Evolutionary conservation across 2,113 vertebrate genomes (phyloP).

Genomic region (Pyrgilauda ruficollis): DNA sequence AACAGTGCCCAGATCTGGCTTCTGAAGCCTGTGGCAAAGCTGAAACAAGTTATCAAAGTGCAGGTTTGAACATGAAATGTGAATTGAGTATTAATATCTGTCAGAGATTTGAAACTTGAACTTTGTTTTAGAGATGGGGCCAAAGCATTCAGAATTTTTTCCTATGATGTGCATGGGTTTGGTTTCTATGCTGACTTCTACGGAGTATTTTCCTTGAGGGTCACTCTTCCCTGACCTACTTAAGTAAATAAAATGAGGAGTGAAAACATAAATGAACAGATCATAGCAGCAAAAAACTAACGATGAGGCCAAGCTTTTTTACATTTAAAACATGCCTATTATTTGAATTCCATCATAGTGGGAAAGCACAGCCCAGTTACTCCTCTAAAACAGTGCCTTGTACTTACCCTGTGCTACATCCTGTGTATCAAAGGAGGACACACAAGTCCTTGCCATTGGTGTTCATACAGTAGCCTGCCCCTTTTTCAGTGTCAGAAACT

Average conservation of each 20-base stretch:
- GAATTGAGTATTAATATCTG: background rate
- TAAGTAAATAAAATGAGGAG: background rate
- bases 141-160: conserved; percentile 8
- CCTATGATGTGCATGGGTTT: background rate
- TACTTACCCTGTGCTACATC: background rate
- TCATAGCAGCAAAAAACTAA: background rate
- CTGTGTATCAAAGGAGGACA: background rate
- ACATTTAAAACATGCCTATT: background rate
- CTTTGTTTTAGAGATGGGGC: background rate
- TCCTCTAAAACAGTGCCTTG: background rate
- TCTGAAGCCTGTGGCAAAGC: background rate
- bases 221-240: background rate
- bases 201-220: background rate
- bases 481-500: background rate
- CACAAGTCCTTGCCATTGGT: background rate
- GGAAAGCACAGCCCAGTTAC: background rate
- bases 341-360: background rate
- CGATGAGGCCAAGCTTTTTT: background rate
- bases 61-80: background rate
- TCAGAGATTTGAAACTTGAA: background rate
- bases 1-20: background rate
- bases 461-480: background rate
- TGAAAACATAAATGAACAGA: background rate
- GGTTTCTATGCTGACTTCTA: conserved; percentile 26
- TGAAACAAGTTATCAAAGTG: background rate